A percentile compares a stretch with the other conserved stretches of the same genome.
These are phyloP conservation scores for Lasioglossum pauxillum DNA, from an alignment of 2,888 invertebrate species.

Conservation along the genomic window DNA sequence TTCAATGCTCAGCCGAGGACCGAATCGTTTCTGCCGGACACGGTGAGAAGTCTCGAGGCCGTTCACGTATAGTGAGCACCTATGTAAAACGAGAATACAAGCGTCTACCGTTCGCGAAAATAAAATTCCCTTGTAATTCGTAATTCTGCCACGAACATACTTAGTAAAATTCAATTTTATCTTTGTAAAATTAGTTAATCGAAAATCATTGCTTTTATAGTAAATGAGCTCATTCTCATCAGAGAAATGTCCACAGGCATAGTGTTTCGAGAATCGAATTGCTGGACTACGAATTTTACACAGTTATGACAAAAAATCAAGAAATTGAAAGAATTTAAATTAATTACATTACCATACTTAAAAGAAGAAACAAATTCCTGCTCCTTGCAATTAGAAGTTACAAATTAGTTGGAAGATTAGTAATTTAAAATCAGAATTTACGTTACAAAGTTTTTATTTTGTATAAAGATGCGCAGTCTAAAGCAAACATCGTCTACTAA, in stretches of 20 bases:
- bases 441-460: not conserved
- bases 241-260: not conserved
- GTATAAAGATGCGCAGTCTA: no score
- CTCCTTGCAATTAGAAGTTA: no score
- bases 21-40: slow-evolving; percentile 7
- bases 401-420: not conserved
- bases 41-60: slow-evolving; percentile 11
- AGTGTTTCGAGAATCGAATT: not conserved
- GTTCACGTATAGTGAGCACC: slow-evolving; percentile 11
- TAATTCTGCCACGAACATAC: not conserved
- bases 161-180: not conserved
- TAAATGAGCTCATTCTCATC: not conserved
- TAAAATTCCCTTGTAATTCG: not conserved
- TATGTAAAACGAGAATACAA: not conserved
- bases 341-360: not conserved
- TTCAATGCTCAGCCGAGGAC: slow-evolving; percentile 5
- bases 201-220: no score
- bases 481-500: no score
- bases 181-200: not conserved
- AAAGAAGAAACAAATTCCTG: not conserved
- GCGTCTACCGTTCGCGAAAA: not conserved
- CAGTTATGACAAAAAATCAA: not conserved
- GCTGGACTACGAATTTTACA: not conserved
- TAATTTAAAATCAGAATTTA: not conserved
- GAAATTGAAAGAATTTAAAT: no score